Evolutionary conservation across 2,113 vertebrate genomes (phyloP).

Genomic region (Lepus americanus): DNA sequence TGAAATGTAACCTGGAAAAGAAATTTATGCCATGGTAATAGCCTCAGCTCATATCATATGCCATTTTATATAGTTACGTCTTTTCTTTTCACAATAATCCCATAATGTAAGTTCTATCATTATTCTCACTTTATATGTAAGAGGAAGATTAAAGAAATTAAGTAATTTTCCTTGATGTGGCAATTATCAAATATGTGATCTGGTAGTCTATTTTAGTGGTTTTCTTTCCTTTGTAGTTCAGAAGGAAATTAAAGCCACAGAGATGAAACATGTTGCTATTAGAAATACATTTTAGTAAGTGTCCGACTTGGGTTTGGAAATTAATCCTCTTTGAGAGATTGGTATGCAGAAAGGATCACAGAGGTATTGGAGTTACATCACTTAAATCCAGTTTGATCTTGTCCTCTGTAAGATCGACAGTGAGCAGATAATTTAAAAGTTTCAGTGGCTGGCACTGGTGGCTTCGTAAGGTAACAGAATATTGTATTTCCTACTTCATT

Average conservation of each 20-base stretch:
- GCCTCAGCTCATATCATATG: not conserved
- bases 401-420: not conserved
- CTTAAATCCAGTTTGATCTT: slow-evolving; percentile 51
- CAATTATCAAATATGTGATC: not conserved
- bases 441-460: not conserved
- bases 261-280: not conserved
- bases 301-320: not conserved
- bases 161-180: slow-evolving; percentile 16
- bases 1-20: slow-evolving; percentile 8
- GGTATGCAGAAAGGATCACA: not conserved
- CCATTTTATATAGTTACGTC: not conserved
- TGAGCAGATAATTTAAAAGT: slow-evolving; percentile 33
- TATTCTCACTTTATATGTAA: slow-evolving; percentile 34
- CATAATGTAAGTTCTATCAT: slow-evolving; percentile 16
- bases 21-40: slow-evolving; percentile 50
- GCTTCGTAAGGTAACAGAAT: not conserved
- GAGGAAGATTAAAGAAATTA: slow-evolving; percentile 45
- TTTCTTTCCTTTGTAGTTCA: slow-evolving; percentile 34
- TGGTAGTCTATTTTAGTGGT: not conserved
- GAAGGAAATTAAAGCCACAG: slow-evolving; percentile 2
- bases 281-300: not conserved
- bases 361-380: not conserved
- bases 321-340: not conserved
- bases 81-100: slow-evolving; percentile 37
- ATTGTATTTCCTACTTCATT: not conserved